Percentiles rank a stretch among this genome's conserved stretches.
Conservation (phyloP, 2,888 invertebrate species). For the Gymnoscelis rufifasciata region DNA sequence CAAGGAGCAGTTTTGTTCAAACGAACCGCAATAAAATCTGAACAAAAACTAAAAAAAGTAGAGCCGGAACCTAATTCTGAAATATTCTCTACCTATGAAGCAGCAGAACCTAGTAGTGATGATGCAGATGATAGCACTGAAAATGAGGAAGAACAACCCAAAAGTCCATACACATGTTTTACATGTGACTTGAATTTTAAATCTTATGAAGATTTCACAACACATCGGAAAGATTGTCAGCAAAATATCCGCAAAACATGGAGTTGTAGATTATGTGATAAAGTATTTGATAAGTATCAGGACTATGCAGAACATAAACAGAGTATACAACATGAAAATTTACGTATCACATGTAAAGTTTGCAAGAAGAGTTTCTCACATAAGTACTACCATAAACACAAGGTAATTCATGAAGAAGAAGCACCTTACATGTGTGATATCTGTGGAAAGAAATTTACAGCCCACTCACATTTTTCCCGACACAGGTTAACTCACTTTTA, state of each 20-base stretch:
- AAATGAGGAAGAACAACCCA: slow-evolving; percentile 5
- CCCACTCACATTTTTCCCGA: slow-evolving; percentile 50
- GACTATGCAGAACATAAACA: slow-evolving; percentile 54
- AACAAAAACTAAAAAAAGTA: slow-evolving; percentile 39
- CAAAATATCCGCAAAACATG: neutral
- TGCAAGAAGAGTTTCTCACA: slow-evolving; percentile 56
- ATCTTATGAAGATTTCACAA: neutral
- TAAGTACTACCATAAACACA: slow-evolving; percentile 55
- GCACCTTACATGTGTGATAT: slow-evolving; percentile 59
- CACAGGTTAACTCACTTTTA: slow-evolving; percentile 63
- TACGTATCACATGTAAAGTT: slow-evolving; percentile 46
- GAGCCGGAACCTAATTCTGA: slow-evolving; percentile 13
- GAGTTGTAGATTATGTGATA: slow-evolving; percentile 48
- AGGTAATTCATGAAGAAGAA: slow-evolving; percentile 45
- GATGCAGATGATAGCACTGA: slow-evolving; percentile 2
- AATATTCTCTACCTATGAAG: slow-evolving; percentile 14
- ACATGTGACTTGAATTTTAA: neutral
- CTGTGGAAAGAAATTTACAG: slow-evolving; percentile 59
- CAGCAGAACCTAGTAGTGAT: slow-evolving; percentile 17
- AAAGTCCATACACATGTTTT: neutral
- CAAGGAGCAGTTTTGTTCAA: slow-evolving; percentile 59
- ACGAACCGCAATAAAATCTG: slow-evolving; percentile 59
- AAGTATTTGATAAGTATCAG: slow-evolving; percentile 47
- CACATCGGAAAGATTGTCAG: neutral
- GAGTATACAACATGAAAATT: slow-evolving; percentile 56